Evolutionary conservation across 2,888 invertebrate genomes (phyloP), one percentile per base, ranked within the genome.

Genomic region (Trissolcus japonicus): DNA sequence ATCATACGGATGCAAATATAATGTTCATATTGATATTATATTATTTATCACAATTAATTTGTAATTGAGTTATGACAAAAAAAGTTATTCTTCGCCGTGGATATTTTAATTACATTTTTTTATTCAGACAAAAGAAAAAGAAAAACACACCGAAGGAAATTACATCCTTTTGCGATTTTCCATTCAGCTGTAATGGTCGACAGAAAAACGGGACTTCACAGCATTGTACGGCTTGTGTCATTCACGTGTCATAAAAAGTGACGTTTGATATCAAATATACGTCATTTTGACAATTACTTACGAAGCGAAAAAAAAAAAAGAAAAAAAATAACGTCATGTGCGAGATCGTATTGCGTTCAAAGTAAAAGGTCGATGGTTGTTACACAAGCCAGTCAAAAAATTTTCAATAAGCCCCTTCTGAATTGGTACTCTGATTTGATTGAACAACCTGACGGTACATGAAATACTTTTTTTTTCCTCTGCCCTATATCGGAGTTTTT

Each of bases 181-280:
- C 50, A 56, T 65, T 50, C 16, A 25, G 40, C 48, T 55, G 11
- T 50, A 56, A 54, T 46, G 6, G 43, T n/a, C 17, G n/a, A 53
- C 25, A 46, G 53, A 55, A 68, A 68, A 60, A 21, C 53, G 40
- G 60, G 40, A 57, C 56, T 17, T 0, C 71, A 9, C 14, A 25
- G 43, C 21, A 14, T 40, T 56, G 14, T 40, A 40, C 29, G 41
- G 46, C 55, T 40, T 21, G 65, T 41, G 67, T 59, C 62, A 74
- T 67, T 67, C 67, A 54, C 7, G 56, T n/a, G 62, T 62, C 67
- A 54, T 43, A 54, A 61, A 74, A 62, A 29, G 35, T 67, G 66
- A 74, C 56, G 43, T 62, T 48, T 67, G 62, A 67, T 74, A 74
- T 67, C 61, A 62, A 67, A 74, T 74, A 74, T 61, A 74, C 29